phyloP scores from a whole-genome alignment of 2,113 vertebrate genomes.

The Fukomys damarensis region DNA sequence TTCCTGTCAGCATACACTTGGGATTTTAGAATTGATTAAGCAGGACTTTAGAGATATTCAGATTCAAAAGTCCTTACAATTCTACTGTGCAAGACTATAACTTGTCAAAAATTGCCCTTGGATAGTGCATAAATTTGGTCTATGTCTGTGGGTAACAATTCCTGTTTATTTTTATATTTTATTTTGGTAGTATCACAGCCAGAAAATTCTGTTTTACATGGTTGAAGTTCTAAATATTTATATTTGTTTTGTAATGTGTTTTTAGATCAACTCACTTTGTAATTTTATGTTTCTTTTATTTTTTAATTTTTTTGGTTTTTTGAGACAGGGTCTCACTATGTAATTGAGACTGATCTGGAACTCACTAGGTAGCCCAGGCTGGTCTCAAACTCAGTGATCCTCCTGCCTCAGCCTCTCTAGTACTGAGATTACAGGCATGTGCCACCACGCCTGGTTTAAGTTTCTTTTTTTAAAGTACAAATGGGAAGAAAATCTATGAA shows the following conservation, averaged over 20 bases:
- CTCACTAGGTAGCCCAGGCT: no score
- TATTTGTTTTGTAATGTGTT: neutral
- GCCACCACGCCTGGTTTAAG: no score
- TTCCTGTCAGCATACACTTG: neutral
- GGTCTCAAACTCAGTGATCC: no score
- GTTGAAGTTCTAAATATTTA: neutral
- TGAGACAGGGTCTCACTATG: no score
- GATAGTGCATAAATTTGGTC: slow-evolving; percentile 37
- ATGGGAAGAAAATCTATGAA: neutral
- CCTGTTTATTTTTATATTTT: neutral
- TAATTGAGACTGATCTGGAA: no score
- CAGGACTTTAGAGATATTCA: slow-evolving; percentile 1
- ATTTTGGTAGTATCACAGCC: neutral
- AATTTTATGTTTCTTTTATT: neutral
- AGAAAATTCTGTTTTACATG: neutral
- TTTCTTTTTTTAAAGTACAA: neutral
- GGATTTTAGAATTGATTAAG: slow-evolving; percentile 45
- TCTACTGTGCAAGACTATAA: neutral
- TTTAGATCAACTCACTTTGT: slow-evolving; percentile 30
- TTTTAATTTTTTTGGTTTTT: no score
- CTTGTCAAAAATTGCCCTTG: slow-evolving; percentile 14
- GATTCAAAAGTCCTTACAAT: neutral
- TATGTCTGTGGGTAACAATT: neutral
- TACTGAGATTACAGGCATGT: no score
- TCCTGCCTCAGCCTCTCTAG: no score